Conservation (phyloP, 2,113 vertebrate genomes). For the Chaetodon trifascialis region DNA sequence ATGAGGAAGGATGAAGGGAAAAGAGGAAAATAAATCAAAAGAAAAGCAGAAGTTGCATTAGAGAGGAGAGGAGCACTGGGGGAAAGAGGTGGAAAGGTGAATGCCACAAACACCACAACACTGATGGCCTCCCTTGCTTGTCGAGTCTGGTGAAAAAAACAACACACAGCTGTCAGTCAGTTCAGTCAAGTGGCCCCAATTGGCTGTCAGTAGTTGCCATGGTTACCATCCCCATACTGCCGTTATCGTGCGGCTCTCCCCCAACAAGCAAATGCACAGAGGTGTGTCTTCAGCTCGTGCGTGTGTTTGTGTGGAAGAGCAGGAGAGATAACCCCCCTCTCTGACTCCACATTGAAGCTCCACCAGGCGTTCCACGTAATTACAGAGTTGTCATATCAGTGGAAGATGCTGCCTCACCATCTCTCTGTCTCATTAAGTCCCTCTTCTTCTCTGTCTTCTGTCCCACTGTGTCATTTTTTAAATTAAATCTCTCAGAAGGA, state of each 20-base stretch:
- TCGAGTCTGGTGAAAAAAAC: neutral
- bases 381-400: conserved; percentile 37
- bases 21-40: neutral
- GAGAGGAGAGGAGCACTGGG: neutral
- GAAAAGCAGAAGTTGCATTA: neutral
- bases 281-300: conserved; percentile 33
- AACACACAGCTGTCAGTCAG: conserved; percentile 63
- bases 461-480: neutral
- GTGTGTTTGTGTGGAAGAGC: neutral
- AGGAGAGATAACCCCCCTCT: conserved; percentile 24
- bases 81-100: conserved; percentile 15
- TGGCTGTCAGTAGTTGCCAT: conserved; percentile 69
- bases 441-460: neutral
- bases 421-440: neutral
- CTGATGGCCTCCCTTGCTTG: conserved; percentile 31
- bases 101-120: neutral
- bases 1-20: neutral
- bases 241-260: conserved; percentile 18
- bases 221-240: conserved; percentile 54
- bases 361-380: conserved; percentile 31
- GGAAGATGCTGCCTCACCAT: conserved; percentile 7
- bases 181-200: conserved; percentile 59
- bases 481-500: neutral
- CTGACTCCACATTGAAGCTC: neutral
- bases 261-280: conserved; percentile 21